Conservation (phyloP, 2,888 invertebrate species). For the Tribolium freemani region DNA sequence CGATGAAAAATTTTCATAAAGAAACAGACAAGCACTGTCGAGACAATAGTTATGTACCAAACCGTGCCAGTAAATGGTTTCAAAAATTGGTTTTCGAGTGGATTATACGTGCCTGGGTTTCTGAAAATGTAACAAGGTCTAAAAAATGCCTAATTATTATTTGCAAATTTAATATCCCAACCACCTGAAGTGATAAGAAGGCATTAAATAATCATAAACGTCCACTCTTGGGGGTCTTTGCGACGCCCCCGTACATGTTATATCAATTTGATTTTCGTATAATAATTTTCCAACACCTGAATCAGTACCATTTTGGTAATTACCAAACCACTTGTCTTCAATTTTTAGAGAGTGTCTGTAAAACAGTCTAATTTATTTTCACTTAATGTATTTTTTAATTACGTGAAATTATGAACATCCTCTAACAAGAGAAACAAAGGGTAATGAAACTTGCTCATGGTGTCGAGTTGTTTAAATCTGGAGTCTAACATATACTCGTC, state of each 20-base stretch:
- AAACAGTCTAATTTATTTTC: background rate
- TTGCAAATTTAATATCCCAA: no score
- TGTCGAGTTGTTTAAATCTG: conserved; percentile 47
- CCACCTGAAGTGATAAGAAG: conserved; percentile 58
- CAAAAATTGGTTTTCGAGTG: conserved; percentile 67
- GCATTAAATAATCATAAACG: conserved; percentile 55
- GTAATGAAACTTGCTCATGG: conserved; percentile 56
- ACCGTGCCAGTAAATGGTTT: conserved; percentile 67
- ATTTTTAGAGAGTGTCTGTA: conserved; percentile 21
- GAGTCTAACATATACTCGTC: conserved; percentile 52
- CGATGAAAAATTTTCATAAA: conserved; percentile 64
- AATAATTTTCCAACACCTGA: conserved; percentile 56
- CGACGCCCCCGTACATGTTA: conserved; percentile 54
- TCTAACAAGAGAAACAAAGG: conserved; percentile 54
- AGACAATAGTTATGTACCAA: conserved; percentile 66
- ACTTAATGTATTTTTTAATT: conserved; percentile 17
- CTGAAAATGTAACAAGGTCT: conserved; percentile 60
- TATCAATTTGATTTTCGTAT: conserved; percentile 54
- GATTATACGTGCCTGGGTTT: conserved; percentile 56
- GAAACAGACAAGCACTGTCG: conserved; percentile 61
- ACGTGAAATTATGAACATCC: conserved; percentile 58
- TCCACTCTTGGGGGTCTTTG: conserved; percentile 51
- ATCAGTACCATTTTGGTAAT: conserved; percentile 55
- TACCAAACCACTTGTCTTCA: conserved; percentile 55
- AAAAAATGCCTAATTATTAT: conserved; percentile 40